A percentile compares a stretch with the other conserved stretches of the same genome.
Conservation (phyloP, 1,140 invertebrate genomes). For the Varroa destructor region DNA sequence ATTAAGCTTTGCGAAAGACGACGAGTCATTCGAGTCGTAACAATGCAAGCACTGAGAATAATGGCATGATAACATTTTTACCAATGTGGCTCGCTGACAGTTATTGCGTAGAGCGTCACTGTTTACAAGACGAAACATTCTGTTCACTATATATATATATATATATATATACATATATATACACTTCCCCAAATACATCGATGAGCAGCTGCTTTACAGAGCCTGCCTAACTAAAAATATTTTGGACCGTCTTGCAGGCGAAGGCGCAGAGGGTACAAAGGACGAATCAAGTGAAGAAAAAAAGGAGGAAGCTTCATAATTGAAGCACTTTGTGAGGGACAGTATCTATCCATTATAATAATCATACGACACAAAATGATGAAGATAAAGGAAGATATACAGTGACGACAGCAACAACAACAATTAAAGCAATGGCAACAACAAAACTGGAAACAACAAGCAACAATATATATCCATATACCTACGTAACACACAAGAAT, state of each 20-base stretch:
- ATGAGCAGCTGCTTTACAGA: not conserved
- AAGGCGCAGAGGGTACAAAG: constrained; percentile 1
- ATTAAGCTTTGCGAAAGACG: not conserved
- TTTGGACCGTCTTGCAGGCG: not conserved
- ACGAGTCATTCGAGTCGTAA: not conserved
- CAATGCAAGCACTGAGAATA: not conserved
- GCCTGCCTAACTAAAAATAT: not conserved
- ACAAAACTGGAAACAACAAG: too few relatives aligned
- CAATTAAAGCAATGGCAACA: too few relatives aligned
- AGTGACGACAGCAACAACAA: too few relatives aligned
- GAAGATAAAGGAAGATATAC: too few relatives aligned
- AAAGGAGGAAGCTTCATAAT: constrained; percentile 22
- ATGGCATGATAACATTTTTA: not conserved
- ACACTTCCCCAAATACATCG: not conserved
- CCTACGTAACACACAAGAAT: too few relatives aligned
- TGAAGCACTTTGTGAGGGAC: too few relatives aligned
- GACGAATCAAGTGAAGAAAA: constrained; percentile 21
- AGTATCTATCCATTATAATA: too few relatives aligned
- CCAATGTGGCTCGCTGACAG: not conserved
- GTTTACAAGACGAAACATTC: not conserved
- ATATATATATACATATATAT: not conserved
- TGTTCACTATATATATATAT: not conserved
- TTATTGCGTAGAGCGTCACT: not conserved
- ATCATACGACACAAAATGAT: too few relatives aligned
- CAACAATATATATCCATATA: too few relatives aligned